Evolutionary conservation across 2,797 vertebrate genomes (phyloP).

Genomic region (Pantherophis vulpinus): DNA sequence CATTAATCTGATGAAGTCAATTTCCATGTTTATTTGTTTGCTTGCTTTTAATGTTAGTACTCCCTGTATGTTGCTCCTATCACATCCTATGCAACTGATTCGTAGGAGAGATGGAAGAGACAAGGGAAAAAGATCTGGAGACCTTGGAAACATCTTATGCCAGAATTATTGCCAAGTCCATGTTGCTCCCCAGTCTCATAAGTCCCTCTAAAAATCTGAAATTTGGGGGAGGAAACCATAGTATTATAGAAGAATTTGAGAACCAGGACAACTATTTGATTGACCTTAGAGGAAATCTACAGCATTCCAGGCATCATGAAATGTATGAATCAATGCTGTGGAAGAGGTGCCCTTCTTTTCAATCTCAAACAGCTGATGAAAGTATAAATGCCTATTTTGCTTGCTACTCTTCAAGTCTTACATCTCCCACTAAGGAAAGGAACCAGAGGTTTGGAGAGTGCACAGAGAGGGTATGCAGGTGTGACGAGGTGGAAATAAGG

Average conservation of each 20-base stretch:
- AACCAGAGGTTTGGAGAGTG: background rate
- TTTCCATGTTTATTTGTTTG: constrained; percentile 65
- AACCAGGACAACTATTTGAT: constrained; percentile 9
- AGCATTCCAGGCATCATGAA: constrained; percentile 56
- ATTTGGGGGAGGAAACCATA: background rate
- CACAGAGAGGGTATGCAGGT: background rate
- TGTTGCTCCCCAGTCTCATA: constrained; percentile 13
- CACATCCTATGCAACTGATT: background rate
- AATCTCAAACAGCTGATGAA: constrained; percentile 58
- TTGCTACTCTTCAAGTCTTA: background rate
- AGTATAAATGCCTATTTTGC: constrained; percentile 33
- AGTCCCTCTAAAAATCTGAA: constrained; percentile 9
- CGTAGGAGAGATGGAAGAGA: constrained; percentile 32
- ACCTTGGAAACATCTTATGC: background rate
- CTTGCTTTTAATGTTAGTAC: constrained; percentile 25
- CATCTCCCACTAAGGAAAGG: background rate
- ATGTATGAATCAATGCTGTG: constrained; percentile 61
- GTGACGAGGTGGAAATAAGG: background rate
- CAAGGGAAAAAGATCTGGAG: background rate
- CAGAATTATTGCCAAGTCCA: constrained; percentile 16
- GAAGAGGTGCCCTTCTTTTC: constrained; percentile 53
- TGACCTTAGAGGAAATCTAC: constrained; percentile 40
- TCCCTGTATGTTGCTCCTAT: constrained; percentile 30
- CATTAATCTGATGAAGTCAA: constrained; percentile 76
- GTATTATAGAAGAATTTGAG: background rate